Conservation (phyloP, 2,113 vertebrate genomes). For the Prolemur simus region DNA sequence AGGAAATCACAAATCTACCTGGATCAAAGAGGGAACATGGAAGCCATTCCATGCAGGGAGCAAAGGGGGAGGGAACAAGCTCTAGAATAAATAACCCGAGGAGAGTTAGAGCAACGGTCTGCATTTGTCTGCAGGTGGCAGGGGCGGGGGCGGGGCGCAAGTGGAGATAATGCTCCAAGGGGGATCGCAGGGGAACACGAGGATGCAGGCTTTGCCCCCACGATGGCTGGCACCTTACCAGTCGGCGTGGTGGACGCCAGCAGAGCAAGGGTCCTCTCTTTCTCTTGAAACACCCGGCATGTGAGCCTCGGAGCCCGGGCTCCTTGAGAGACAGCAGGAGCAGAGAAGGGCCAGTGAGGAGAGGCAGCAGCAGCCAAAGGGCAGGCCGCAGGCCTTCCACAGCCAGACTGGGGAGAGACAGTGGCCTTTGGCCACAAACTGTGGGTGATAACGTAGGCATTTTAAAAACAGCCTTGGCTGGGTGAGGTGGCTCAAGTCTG, state of each 20-base stretch:
- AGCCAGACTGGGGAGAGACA: no score
- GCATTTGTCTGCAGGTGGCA: neutral
- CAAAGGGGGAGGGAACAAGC: neutral
- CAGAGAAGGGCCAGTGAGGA: neutral
- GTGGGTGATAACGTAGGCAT: neutral
- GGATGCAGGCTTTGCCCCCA: no score
- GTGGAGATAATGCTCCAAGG: accelerated
- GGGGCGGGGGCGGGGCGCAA: neutral
- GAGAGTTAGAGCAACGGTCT: no score
- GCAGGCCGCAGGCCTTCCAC: no score
- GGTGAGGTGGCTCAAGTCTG: no score
- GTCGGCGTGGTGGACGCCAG: neutral
- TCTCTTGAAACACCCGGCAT: accelerated
- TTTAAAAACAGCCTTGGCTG: neutral
- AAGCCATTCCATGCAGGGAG: neutral
- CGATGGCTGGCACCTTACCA: accelerated
- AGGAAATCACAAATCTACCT: neutral
- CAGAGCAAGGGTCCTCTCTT: neutral
- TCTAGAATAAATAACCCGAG: neutral
- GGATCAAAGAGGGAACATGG: neutral
- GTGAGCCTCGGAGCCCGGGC: neutral
- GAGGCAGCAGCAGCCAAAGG: neutral
- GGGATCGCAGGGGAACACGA: accelerated
- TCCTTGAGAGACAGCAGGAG: neutral
- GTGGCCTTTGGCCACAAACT: no score